Evolutionary conservation across 2,113 vertebrate genomes (phyloP), one percentile per base, ranked within the genome.

Genomic region (Limanda limanda): DNA sequence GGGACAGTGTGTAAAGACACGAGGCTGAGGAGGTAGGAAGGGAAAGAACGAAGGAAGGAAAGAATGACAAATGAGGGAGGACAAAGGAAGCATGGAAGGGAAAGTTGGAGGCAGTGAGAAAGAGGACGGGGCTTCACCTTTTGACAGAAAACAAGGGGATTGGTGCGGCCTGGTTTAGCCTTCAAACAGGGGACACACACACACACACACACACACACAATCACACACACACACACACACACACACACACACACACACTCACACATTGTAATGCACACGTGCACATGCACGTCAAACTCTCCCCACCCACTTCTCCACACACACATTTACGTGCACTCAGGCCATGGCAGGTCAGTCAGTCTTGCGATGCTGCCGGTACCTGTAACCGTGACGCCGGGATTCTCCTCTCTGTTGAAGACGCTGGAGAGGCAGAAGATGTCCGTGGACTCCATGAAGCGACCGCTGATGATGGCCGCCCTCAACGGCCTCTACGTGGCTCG

Each of bases 361-460:
- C 52, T 69, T 20, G 23, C 31, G 7, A 78, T 86, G 71, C 79
- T 80, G 70, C 83, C 68, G 24, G 23, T 81, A 71, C 74, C 82
- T 64, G 70, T 65, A 11, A 73, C 60, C 84, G 75, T 92, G 86
- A 94, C 89, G 2, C 75, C 87, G 5, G 95, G 95, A 86, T 75
- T 96, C 92, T 95, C 92, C 92, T 97, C 95, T 96, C 95, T 97
- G 88, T 92, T 94, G 71, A 95, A 99, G 97, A 98, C 97, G 88
- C 95, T 99, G 93, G 97, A 99, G 90, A 97, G 97, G 88, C 96
- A 98, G 94, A 98, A 97, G 95, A 96, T 96, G 96, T 96, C 96
- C 18, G 96, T 97, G 93, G 97, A 98, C 94, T 96, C 95, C 13
- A 95, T 97, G 94, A 98, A 98, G 95, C 95, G 97, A 78, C 97